These are phyloP conservation scores for Meteorus colon DNA, from an alignment of 2,888 invertebrate species.

Conservation along the genomic window DNA sequence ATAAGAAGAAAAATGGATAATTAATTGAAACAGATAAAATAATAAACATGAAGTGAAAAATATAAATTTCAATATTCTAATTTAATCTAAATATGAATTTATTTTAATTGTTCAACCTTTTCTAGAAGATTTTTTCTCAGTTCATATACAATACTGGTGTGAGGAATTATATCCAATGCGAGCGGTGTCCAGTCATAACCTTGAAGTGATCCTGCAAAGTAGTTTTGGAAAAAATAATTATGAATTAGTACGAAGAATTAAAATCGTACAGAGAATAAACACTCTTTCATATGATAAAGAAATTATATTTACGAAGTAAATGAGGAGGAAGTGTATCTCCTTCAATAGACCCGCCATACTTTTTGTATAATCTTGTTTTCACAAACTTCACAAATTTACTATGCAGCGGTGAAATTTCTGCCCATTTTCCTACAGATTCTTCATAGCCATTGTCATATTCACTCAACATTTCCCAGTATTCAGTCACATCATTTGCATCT, in stretches of 20 bases:
- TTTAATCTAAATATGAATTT: slow-evolving; percentile 3
- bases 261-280: not conserved
- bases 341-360: slow-evolving; percentile 55
- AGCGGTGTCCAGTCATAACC: slow-evolving; percentile 65
- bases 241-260: not conserved
- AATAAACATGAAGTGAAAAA: not conserved
- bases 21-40: not conserved
- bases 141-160: slow-evolving; percentile 57
- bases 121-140: slow-evolving; percentile 64
- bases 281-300: not conserved
- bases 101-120: slow-evolving; percentile 53
- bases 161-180: slow-evolving; percentile 57
- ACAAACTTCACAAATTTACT: slow-evolving; percentile 60
- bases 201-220: slow-evolving; percentile 59
- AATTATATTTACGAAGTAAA: slow-evolving; percentile 61
- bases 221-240: slow-evolving; percentile 6
- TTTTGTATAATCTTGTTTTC: slow-evolving; percentile 54
- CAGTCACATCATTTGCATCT: slow-evolving; percentile 55
- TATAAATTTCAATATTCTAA: slow-evolving; percentile 7
- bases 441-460: slow-evolving; percentile 61
- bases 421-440: slow-evolving; percentile 56
- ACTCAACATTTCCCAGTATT: slow-evolving; percentile 67
- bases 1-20: slow-evolving; percentile 11
- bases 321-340: slow-evolving; percentile 61
- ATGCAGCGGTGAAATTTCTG: slow-evolving; percentile 56